These are phyloP conservation scores for Mesorhabditis spiculigera DNA, from an alignment of 2,888 invertebrate genomes.

Conservation along the genomic window DNA sequence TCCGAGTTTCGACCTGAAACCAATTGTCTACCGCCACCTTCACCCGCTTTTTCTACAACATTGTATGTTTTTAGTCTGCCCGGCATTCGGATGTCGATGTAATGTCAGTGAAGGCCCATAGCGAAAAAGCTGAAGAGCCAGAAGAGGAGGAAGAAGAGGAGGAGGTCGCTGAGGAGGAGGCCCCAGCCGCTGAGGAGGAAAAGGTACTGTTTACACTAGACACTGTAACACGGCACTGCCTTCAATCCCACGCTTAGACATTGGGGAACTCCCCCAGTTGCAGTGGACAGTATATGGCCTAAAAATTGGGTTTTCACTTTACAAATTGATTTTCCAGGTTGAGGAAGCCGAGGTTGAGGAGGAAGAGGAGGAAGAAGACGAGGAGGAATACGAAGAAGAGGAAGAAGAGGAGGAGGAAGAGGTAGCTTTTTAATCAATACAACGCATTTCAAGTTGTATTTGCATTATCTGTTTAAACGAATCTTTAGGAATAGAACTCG, in stretches of 20 bases:
- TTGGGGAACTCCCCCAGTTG: too few species aligned
- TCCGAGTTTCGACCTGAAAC: too few species aligned
- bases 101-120: slow-evolving; percentile 31
- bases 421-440: neutral
- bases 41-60: too few species aligned
- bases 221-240: too few species aligned
- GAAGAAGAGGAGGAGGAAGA: slow-evolving; percentile 34
- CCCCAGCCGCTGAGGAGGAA: slow-evolving; percentile 17
- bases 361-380: slow-evolving; percentile 35
- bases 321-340: neutral
- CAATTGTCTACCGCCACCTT: too few species aligned
- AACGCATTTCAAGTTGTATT: neutral
- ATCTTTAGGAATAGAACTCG: slow-evolving; percentile 1
- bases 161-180: slow-evolving; percentile 16
- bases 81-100: slow-evolving; percentile 35
- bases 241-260: too few species aligned
- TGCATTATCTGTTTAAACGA: neutral
- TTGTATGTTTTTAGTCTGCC: slow-evolving; percentile 21
- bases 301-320: too few species aligned
- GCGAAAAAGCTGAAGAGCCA: slow-evolving; percentile 24
- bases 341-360: slow-evolving; percentile 24
- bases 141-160: slow-evolving; percentile 17
- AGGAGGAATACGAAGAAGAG: slow-evolving; percentile 37
- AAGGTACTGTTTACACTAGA: slow-evolving; percentile 12
- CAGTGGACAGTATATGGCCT: too few species aligned